A percentile compares a stretch with the other conserved stretches of the same genome.
phyloP scores from a whole-genome alignment of 1,140 invertebrate genomes.

The Leptinotarsa texana region DNA sequence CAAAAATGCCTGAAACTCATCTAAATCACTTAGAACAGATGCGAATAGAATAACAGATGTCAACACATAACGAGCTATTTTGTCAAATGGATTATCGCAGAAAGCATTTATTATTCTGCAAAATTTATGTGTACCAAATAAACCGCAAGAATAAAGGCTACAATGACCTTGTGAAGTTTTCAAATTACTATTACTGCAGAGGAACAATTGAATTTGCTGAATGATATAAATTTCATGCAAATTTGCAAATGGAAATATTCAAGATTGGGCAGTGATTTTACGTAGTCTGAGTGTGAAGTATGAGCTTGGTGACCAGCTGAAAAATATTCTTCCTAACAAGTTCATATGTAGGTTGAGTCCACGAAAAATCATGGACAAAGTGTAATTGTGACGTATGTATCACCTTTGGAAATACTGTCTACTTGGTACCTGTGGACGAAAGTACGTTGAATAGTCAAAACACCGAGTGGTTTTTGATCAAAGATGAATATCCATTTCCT shows the following conservation, averaged over 20 bases:
- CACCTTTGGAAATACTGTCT: not conserved
- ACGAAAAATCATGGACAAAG: too few species aligned
- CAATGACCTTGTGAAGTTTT: constrained; percentile 4
- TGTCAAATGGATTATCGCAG: not conserved
- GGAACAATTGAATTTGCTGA: not conserved
- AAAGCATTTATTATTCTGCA: not conserved
- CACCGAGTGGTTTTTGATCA: not conserved
- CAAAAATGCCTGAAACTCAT: not conserved
- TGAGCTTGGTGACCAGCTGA: too few species aligned
- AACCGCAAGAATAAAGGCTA: not conserved
- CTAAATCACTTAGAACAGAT: not conserved
- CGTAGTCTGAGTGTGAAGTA: too few species aligned
- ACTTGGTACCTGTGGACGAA: not conserved
- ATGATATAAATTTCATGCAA: not conserved
- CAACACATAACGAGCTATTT: not conserved
- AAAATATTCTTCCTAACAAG: too few species aligned
- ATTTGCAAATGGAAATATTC: too few species aligned
- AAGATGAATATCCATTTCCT: not conserved
- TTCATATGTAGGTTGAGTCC: too few species aligned
- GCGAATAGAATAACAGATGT: not conserved
- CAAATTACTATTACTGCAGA: not conserved
- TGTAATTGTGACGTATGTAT: too few species aligned
- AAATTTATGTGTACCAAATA: not conserved
- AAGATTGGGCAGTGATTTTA: too few species aligned
- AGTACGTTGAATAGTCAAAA: not conserved